Conservation (phyloP, 2,888 invertebrate genomes). For the Drosophila diplacantha region DNA sequence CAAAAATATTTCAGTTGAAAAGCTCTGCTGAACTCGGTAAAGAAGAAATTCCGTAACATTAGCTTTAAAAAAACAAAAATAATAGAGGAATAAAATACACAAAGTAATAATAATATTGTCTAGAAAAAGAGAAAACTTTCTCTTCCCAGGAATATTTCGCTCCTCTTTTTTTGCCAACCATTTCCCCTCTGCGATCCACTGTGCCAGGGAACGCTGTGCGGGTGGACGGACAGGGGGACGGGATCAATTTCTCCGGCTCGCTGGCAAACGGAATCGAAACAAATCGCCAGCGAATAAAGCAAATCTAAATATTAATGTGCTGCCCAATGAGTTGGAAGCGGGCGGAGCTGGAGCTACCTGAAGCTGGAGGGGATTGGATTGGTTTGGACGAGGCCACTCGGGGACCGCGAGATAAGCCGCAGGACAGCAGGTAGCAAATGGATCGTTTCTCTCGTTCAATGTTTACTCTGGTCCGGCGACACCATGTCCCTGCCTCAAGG, state of each 20-base stretch:
- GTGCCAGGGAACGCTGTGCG: constrained; percentile 4
- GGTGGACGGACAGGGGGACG: constrained; percentile 14
- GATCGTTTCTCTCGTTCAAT: constrained; percentile 48
- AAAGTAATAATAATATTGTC: neutral
- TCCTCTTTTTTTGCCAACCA: neutral
- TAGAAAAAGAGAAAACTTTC: neutral
- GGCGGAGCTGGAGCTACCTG: constrained; percentile 7
- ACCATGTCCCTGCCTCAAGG: neutral
- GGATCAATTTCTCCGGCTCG: constrained; percentile 24
- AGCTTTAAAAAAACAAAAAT: too few species aligned
- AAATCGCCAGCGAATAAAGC: constrained; percentile 64
- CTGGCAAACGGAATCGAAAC: constrained; percentile 58
- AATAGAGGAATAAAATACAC: too few species aligned
- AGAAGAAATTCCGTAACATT: too few species aligned
- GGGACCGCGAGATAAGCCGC: constrained; percentile 50
- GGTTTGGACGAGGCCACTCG: constrained; percentile 6
- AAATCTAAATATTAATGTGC: constrained; percentile 71
- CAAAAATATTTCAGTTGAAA: too few species aligned
- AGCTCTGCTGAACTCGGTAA: too few species aligned
- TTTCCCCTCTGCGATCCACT: neutral
- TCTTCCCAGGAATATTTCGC: neutral
- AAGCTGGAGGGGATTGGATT: neutral
- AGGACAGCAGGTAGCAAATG: constrained; percentile 41
- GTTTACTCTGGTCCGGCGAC: constrained; percentile 35
- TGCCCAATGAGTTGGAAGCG: constrained; percentile 69